These are phyloP conservation scores for Urocyon cinereoargenteus DNA, from an alignment of 2,797 vertebrate genomes.

Conservation along the genomic window DNA sequence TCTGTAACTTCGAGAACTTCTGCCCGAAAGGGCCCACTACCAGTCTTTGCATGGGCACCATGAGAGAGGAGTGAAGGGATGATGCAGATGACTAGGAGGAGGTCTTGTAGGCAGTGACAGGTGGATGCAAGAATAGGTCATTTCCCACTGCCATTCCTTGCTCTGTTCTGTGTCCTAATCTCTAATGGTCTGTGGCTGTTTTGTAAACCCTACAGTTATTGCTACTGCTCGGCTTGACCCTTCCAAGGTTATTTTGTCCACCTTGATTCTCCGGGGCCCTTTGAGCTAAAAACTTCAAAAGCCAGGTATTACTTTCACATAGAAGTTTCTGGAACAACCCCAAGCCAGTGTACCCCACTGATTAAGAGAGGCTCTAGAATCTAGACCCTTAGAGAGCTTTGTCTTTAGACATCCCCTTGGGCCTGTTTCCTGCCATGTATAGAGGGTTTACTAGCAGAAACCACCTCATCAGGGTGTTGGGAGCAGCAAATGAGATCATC, in stretches of 20 bases:
- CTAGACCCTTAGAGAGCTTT: not conserved
- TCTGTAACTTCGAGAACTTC: not conserved
- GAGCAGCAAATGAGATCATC: not conserved
- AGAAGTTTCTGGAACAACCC: not conserved
- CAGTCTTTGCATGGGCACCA: not conserved
- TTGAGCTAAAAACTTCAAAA: constrained; percentile 12
- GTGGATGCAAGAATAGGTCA: not conserved
- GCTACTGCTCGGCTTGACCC: not conserved
- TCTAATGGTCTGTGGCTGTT: not conserved
- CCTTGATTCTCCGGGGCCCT: not conserved
- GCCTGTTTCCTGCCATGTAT: not conserved
- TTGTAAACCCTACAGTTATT: not conserved
- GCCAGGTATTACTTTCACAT: not conserved
- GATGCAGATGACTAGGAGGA: not conserved
- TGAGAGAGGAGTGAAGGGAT: not conserved
- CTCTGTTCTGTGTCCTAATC: not conserved
- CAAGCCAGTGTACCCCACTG: not conserved
- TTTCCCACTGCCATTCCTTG: not conserved
- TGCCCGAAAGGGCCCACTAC: not conserved
- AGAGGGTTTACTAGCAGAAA: not conserved
- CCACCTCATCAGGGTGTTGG: not conserved
- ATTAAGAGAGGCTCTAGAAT: not conserved
- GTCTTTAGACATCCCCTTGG: not conserved
- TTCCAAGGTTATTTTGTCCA: not conserved
- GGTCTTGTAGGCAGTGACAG: not conserved